phyloP scores from a whole-genome alignment of 2,888 invertebrate species.

The Ophonus ardosiacus region DNA sequence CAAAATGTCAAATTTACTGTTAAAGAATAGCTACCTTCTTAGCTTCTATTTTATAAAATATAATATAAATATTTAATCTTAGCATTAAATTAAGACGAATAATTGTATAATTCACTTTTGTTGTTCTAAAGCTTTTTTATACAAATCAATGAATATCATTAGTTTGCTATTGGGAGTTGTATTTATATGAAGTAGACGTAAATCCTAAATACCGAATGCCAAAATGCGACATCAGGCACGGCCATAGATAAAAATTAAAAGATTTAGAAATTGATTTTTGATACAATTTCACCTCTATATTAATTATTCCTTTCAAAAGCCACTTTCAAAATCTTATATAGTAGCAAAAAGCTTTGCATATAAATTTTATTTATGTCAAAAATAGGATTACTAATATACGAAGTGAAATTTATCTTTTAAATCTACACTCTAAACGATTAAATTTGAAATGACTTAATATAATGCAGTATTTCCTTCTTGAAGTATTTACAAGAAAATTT shows the following conservation, averaged over 20 bases:
- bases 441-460: slow-evolving; percentile 11
- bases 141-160: too few species aligned
- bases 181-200: too few species aligned
- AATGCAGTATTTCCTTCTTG: slow-evolving; percentile 12
- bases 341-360: not conserved
- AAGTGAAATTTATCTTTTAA: slow-evolving; percentile 5
- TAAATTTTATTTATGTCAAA: not conserved
- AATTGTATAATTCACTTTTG: too few species aligned
- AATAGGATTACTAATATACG: not conserved
- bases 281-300: not conserved
- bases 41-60: too few species aligned
- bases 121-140: too few species aligned
- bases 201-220: too few species aligned
- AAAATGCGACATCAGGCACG: too few species aligned
- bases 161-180: too few species aligned
- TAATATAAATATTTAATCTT: too few species aligned
- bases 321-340: not conserved
- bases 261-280: not conserved
- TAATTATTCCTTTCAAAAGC: not conserved
- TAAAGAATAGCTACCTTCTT: too few species aligned
- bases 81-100: too few species aligned
- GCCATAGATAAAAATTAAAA: not conserved
- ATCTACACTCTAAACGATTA: not conserved
- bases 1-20: too few species aligned
- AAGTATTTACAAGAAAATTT: slow-evolving; percentile 18